Evolutionary conservation across 2,113 vertebrate genomes (phyloP).

Genomic region (Paracanthobrama guichenoti): DNA sequence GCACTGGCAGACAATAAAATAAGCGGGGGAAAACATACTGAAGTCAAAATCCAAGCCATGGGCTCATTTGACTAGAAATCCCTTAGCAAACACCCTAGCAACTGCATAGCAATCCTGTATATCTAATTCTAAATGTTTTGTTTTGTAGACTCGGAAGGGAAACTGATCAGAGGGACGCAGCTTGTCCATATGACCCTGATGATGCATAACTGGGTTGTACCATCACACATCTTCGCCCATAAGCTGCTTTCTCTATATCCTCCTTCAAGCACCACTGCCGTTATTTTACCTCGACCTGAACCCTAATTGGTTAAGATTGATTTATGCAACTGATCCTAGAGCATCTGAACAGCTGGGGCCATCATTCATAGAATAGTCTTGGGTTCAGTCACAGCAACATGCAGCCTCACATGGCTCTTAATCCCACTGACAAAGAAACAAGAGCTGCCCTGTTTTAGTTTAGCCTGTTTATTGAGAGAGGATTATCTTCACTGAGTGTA

Average conservation of each 20-base stretch:
- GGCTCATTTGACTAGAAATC: background rate
- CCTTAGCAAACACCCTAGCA: background rate
- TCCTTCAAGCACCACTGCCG: constrained; percentile 45
- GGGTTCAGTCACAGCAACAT: constrained; percentile 36
- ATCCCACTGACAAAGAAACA: constrained; percentile 63
- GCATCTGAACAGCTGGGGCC: background rate
- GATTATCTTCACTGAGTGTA: constrained; percentile 46
- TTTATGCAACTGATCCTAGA: constrained; percentile 3
- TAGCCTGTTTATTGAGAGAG: constrained; percentile 34
- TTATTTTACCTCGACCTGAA: background rate
- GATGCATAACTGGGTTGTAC: constrained; percentile 82
- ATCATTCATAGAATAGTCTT: background rate
- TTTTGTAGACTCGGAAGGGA: constrained; percentile 74
- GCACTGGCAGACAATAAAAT: background rate
- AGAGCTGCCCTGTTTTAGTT: constrained; percentile 63
- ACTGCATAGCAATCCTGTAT: background rate
- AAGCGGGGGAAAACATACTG: background rate
- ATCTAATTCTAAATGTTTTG: constrained; percentile 7
- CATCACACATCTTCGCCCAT: constrained; percentile 75
- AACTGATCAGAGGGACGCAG: constrained; percentile 68
- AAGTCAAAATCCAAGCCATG: background rate
- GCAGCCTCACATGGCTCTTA: constrained; percentile 59
- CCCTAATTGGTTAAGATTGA: background rate
- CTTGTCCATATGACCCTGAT: constrained; percentile 79
- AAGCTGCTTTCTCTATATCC: constrained; percentile 80